Evolutionary conservation across 2,797 vertebrate genomes (phyloP).

Genomic region (Kryptolebias ocellatus): DNA sequence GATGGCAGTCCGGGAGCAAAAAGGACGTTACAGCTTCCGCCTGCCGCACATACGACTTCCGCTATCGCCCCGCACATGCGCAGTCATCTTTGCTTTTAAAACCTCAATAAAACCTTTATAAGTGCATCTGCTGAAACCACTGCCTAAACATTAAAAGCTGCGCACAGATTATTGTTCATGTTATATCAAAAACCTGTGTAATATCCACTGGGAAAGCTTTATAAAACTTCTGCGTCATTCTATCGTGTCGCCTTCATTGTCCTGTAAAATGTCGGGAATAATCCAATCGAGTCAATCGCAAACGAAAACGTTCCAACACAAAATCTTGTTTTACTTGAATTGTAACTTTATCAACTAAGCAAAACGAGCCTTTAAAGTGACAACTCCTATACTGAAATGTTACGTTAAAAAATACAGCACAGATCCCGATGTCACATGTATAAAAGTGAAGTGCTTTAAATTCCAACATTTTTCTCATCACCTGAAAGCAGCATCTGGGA

Average conservation of each 20-base stretch:
- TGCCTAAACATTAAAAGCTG: neutral
- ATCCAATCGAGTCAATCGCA: neutral
- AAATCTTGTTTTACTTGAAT: neutral
- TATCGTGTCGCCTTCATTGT: neutral
- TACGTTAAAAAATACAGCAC: too few relatives aligned
- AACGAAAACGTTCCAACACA: too few relatives aligned
- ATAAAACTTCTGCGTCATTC: neutral
- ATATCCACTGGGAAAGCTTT: rapidly evolving
- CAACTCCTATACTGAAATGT: too few relatives aligned
- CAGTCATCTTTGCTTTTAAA: conserved; percentile 3
- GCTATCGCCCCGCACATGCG: conserved; percentile 37
- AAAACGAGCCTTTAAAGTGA: too few relatives aligned
- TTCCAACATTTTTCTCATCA: neutral
- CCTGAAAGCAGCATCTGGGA: neutral
- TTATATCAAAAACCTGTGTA: neutral
- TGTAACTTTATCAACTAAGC: neutral
- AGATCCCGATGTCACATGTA: too few relatives aligned
- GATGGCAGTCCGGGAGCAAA: conserved; percentile 82
- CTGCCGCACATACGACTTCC: conserved; percentile 57
- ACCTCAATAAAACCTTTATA: neutral
- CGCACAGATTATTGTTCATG: neutral
- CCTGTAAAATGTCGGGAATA: neutral
- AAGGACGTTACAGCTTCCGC: conserved; percentile 68
- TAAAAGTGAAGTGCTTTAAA: neutral
- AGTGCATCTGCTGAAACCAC: neutral